Evolutionary conservation across 2,888 invertebrate species (phyloP).

Genomic region (Subacronicta megacephala): DNA sequence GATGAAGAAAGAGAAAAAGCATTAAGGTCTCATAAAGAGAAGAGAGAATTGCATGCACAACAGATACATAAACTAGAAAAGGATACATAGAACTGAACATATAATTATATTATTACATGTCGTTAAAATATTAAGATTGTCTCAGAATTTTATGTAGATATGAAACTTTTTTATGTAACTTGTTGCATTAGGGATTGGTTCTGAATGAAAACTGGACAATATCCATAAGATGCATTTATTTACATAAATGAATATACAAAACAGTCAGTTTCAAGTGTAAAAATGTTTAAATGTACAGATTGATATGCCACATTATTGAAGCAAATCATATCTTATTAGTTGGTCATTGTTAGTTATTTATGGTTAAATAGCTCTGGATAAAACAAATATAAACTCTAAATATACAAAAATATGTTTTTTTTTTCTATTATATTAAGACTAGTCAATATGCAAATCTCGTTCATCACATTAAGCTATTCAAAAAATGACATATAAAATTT

Average conservation of each 20-base stretch:
- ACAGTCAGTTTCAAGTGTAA: conserved; percentile 38
- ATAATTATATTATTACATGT: conserved; percentile 62
- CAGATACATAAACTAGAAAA: conserved; percentile 74
- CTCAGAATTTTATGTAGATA: conserved; percentile 46
- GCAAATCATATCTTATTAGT: conserved; percentile 44
- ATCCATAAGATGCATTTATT: conserved; percentile 61
- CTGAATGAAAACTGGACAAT: conserved; percentile 35
- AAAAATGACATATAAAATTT: no score
- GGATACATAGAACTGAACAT: conserved; percentile 70
- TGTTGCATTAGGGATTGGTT: conserved; percentile 32
- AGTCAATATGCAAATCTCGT: conserved; percentile 8
- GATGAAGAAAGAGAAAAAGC: conserved; percentile 86
- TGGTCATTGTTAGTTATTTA: conserved; percentile 49
- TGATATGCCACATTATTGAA: conserved; percentile 52
- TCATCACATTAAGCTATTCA: conserved; percentile 3
- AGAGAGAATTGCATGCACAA: conserved; percentile 66
- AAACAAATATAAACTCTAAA: conserved; percentile 46
- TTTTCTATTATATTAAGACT: conserved; percentile 1
- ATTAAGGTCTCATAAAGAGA: conserved; percentile 75
- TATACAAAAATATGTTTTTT: conserved; percentile 35
- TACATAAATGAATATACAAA: conserved; percentile 52
- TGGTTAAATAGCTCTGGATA: conserved; percentile 45
- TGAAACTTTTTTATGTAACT: conserved; percentile 34
- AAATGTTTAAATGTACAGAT: conserved; percentile 48
- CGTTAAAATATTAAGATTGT: conserved; percentile 62